Percentiles rank a stretch among this genome's conserved stretches.
Conservation (phyloP, 2,113 vertebrate species). For the Astatotilapia flaviijosephi region DNA sequence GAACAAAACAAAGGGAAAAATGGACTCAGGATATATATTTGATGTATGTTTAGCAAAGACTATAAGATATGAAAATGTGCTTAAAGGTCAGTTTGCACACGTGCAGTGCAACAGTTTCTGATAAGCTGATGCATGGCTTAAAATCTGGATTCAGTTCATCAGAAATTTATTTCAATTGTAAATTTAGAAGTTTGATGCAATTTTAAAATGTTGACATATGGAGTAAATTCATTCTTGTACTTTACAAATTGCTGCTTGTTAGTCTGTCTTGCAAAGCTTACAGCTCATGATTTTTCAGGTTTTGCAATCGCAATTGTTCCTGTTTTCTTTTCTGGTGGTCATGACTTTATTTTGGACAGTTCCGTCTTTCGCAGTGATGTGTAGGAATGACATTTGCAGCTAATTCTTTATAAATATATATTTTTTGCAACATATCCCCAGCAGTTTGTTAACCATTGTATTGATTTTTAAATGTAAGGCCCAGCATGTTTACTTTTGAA, state of each 20-base stretch:
- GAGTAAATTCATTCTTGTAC: neutral
- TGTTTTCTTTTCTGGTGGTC: constrained; percentile 40
- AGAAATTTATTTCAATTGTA: neutral
- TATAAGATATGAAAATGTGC: neutral
- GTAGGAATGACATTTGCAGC: neutral
- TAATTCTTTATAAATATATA: neutral
- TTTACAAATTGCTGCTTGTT: neutral
- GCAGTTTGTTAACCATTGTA: neutral
- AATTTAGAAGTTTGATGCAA: neutral
- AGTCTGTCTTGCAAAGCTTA: neutral
- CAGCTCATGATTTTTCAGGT: constrained; percentile 14
- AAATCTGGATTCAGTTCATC: neutral
- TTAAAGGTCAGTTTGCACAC: neutral
- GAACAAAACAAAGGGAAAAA: constrained; percentile 35
- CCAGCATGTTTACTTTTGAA: neutral
- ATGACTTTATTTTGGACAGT: constrained; percentile 31
- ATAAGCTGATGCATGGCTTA: too few species aligned
- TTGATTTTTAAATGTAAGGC: neutral
- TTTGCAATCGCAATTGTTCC: constrained; percentile 64
- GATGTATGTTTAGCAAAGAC: neutral
- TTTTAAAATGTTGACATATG: neutral
- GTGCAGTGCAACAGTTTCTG: neutral
- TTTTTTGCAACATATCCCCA: neutral
- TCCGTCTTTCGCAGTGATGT: constrained; percentile 24
- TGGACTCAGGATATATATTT: neutral